Evolutionary conservation across 2,888 invertebrate genomes (phyloP), one percentile per base, ranked within the genome.

Genomic region (Drosophila diplacantha): DNA sequence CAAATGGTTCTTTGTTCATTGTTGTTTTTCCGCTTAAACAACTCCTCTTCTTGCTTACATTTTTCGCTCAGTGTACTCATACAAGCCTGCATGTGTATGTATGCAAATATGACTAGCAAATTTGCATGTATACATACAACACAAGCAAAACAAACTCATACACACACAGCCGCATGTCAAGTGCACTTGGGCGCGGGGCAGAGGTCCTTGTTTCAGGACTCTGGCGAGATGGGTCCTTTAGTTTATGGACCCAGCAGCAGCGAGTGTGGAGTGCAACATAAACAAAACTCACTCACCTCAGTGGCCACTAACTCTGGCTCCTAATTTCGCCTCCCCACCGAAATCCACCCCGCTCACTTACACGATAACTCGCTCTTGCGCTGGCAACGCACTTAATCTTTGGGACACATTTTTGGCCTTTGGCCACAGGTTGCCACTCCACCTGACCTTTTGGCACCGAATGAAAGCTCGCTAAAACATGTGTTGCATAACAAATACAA

Each of bases 261-360:
- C 62, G 52, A 57, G 47, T 52, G 52, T 60, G 80, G 71, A 78
- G 83, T 78, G 83, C 83, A 78, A 73, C 83, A 77, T 77, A 78
- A 78, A 83, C 81, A 72, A 78, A 72, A 63, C 70, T 46, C 64
- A 51, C 39, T 61, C 49, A 50, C 44, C 53, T 34, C 50, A 62
- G 38, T 39, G 26, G 39, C 56, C 56, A 26, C 56, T 34, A 35
- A 39, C 39, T 29, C 12, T 16, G 38, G 12, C 38, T 26, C 31
- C 24, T 39, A 31, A 18, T 31, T 12, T 31, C 18, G 9, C 1
- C 18, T 9, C 24, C 11, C 11, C 26, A 20, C 22, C 37, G 18
- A 20, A 24, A 41, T 12, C 7, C 18, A 11, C 26, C 16, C 20
- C n/a, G 5, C 50, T 41, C 43, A 18, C 18, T 32, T 31, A 9